Conservation (phyloP, 92 coral and sea anemone genomes). For the Paramuricea clavata region DNA sequence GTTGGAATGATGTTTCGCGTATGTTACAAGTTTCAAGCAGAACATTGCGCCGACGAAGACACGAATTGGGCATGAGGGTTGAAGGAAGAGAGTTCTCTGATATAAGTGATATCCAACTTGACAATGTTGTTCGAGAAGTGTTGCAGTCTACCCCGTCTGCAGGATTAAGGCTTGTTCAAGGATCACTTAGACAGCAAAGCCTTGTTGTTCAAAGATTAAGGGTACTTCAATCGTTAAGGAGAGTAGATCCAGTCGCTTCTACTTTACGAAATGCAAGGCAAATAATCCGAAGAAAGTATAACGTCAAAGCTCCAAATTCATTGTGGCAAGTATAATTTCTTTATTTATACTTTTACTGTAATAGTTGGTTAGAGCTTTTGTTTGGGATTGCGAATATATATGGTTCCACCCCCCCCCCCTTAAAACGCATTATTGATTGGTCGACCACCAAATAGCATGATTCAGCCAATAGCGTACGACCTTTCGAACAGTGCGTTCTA, state of each 20-base stretch:
- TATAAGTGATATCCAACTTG: conserved; percentile 65
- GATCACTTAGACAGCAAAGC: conserved; percentile 53
- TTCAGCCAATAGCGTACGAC: too few relatives aligned
- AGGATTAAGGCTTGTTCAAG: conserved; percentile 75
- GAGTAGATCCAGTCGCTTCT: conserved; percentile 76
- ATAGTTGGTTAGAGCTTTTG: neutral
- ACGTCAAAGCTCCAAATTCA: conserved; percentile 67
- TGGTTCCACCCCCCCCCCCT: neutral
- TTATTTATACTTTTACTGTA: neutral
- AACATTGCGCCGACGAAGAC: conserved; percentile 56
- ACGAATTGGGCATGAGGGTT: conserved; percentile 61
- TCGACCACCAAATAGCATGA: too few relatives aligned
- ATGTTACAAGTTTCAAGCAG: conserved; percentile 54
- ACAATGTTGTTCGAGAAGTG: conserved; percentile 43
- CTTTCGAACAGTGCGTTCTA: too few relatives aligned
- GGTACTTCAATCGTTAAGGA: conserved; percentile 66
- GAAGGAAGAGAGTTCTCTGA: conserved; percentile 58
- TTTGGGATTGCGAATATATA: neutral
- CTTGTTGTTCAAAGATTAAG: conserved; percentile 61
- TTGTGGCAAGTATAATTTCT: conserved; percentile 57
- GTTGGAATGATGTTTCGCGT: conserved; percentile 60
- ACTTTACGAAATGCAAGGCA: conserved; percentile 70
- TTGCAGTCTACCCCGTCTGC: conserved; percentile 64
- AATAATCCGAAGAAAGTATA: conserved; percentile 68
- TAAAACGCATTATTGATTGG: too few relatives aligned